A percentile compares a stretch with the other conserved stretches of the same genome.
Evolutionary conservation across 2,888 invertebrate species (phyloP).

Genomic region (Gastracanthus pulcherrimus): DNA sequence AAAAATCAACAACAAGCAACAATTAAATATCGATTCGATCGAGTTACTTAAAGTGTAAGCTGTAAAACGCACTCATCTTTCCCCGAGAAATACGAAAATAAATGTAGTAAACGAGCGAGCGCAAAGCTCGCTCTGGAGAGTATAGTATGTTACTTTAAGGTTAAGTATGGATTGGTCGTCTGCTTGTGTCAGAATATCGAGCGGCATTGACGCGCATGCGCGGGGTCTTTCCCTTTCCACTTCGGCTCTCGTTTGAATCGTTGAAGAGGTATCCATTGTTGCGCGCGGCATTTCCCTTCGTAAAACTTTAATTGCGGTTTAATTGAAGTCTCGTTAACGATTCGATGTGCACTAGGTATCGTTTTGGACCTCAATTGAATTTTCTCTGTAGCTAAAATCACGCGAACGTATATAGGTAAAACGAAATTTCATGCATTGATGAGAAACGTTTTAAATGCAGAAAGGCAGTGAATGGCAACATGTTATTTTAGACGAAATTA

Average conservation of each 20-base stretch:
- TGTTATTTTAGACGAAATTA: too few species aligned
- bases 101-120: slow-evolving; percentile 12
- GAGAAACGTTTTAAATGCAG: too few species aligned
- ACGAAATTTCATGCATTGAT: too few species aligned
- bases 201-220: slow-evolving; percentile 56
- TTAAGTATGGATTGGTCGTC: slow-evolving; percentile 58
- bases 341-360: background rate
- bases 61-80: slow-evolving; percentile 14
- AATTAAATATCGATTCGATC: background rate
- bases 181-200: slow-evolving; percentile 59
- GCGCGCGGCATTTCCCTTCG: background rate
- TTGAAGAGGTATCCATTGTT: slow-evolving; percentile 17
- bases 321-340: slow-evolving; percentile 24
- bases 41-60: slow-evolving; percentile 20
- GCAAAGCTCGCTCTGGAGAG: background rate
- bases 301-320: slow-evolving; percentile 37
- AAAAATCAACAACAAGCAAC: slow-evolving; percentile 1
- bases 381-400: background rate
- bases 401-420: too few species aligned
- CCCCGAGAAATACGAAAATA: slow-evolving; percentile 1
- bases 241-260: slow-evolving; percentile 20
- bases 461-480: too few species aligned
- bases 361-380: background rate
- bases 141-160: slow-evolving; percentile 59
- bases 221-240: background rate